Evolutionary conservation across 1,140 invertebrate genomes (phyloP).

Genomic region (Calephelis nemesis): DNA sequence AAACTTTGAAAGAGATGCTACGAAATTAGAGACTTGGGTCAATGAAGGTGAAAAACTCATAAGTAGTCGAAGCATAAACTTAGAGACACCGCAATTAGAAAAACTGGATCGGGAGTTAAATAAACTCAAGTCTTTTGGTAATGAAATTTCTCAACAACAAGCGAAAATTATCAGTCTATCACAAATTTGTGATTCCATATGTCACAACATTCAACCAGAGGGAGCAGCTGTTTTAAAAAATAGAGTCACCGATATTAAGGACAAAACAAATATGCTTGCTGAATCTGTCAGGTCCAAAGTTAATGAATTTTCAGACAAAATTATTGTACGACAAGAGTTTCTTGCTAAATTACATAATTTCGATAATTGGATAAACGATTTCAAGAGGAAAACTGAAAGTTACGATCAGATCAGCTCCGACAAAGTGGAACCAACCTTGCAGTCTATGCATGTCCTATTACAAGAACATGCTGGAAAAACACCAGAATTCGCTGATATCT

Average conservation of each 20-base stretch:
- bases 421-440: conserved; percentile 88
- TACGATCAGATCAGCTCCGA: conserved; percentile 90
- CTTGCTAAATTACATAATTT: conserved; percentile 89
- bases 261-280: conserved; percentile 84
- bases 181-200: conserved; percentile 88
- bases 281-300: conserved; percentile 87
- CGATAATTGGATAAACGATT: conserved; percentile 90
- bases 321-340: conserved; percentile 91
- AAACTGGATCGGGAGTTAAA: conserved; percentile 87
- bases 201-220: conserved; percentile 87
- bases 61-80: conserved; percentile 78
- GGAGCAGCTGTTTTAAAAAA: conserved; percentile 85
- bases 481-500: conserved; percentile 85
- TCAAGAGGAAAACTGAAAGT: conserved; percentile 86
- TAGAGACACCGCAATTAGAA: conserved; percentile 84
- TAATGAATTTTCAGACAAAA: conserved; percentile 88
- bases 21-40: conserved; percentile 87
- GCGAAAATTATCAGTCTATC: conserved; percentile 88
- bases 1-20: conserved; percentile 86
- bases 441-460: conserved; percentile 87
- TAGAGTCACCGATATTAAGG: conserved; percentile 86
- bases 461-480: conserved; percentile 91
- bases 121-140: conserved; percentile 87
- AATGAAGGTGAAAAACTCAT: conserved; percentile 82
- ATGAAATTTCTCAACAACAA: conserved; percentile 90